phyloP scores from a whole-genome alignment of 92 coral and sea anemone genomes.

The Blastomussa wellsi region DNA sequence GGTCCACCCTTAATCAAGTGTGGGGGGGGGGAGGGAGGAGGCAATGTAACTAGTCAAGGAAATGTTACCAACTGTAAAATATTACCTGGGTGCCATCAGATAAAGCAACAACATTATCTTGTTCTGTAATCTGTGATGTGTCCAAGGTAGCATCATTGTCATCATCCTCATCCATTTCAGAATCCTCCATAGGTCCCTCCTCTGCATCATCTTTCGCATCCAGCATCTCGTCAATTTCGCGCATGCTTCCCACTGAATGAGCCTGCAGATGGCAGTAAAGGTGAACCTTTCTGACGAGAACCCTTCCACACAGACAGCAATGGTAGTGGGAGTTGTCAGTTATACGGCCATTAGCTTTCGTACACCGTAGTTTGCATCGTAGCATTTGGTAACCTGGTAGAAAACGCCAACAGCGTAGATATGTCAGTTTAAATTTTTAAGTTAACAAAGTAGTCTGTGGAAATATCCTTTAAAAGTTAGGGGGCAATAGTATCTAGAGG shows the following conservation, averaged over 20 bases:
- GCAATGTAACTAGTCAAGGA: neutral
- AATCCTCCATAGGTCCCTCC: slow-evolving; percentile 66
- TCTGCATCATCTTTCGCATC: slow-evolving; percentile 70
- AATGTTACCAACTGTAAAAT: neutral
- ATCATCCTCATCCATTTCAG: slow-evolving; percentile 67
- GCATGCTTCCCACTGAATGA: slow-evolving; percentile 75
- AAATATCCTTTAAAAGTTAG: neutral
- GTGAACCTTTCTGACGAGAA: slow-evolving; percentile 83
- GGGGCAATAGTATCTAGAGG: too few relatives aligned
- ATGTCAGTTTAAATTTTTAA: neutral
- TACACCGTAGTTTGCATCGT: slow-evolving; percentile 79
- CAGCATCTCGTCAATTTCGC: slow-evolving; percentile 69
- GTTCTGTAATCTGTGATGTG: slow-evolving; percentile 68
- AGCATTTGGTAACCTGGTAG: slow-evolving; percentile 75
- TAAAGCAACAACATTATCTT: slow-evolving; percentile 76
- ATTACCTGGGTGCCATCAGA: slow-evolving; percentile 84
- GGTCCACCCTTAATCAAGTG: neutral
- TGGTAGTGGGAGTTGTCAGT: slow-evolving; percentile 91
- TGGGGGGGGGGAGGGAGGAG: neutral
- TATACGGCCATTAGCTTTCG: slow-evolving; percentile 80
- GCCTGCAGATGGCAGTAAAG: slow-evolving; percentile 89
- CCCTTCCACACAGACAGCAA: slow-evolving; percentile 90
- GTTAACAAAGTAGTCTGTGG: neutral
- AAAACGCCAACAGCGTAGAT: neutral
- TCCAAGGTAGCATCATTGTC: slow-evolving; percentile 69